phyloP scores from a whole-genome alignment of 2,113 vertebrate species.

The Nicator chloris region DNA sequence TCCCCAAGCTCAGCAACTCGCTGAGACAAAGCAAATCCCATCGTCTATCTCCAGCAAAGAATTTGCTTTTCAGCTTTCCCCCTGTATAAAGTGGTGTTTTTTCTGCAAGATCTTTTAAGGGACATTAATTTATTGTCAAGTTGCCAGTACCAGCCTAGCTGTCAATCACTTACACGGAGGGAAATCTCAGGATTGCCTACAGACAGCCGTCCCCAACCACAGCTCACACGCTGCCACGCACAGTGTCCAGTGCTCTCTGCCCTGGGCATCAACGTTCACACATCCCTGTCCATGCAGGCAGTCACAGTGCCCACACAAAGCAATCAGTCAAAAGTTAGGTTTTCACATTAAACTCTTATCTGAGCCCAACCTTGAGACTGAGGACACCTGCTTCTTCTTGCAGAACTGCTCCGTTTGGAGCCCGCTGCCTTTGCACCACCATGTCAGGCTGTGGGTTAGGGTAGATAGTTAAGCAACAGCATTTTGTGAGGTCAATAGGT shows the following conservation, averaged over 20 bases:
- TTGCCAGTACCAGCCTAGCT: not conserved
- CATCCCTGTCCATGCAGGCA: rapidly evolving
- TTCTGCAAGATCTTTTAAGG: not conserved
- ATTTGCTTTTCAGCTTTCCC: not conserved
- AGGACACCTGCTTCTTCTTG: not conserved
- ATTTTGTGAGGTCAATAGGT: not conserved
- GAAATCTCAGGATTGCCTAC: not conserved
- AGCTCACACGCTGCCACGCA: rapidly evolving
- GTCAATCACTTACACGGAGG: not conserved
- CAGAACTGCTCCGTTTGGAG: not conserved
- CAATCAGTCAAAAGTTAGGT: not conserved
- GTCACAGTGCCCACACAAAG: rapidly evolving
- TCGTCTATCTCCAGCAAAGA: not conserved
- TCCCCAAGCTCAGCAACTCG: not conserved
- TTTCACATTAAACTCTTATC: rapidly evolving
- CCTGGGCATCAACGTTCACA: rapidly evolving
- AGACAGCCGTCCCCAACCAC: rapidly evolving
- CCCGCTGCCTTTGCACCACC: not conserved
- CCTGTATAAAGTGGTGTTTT: not conserved
- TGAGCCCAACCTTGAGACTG: not conserved
- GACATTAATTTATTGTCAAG: not conserved
- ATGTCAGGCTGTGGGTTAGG: not conserved
- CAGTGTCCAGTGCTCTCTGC: not conserved
- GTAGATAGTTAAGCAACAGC: not conserved
- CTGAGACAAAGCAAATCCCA: not conserved